These are phyloP conservation scores for Epizoanthus stellaris DNA, from an alignment of 92 coral and sea anemone species.

Conservation along the genomic window DNA sequence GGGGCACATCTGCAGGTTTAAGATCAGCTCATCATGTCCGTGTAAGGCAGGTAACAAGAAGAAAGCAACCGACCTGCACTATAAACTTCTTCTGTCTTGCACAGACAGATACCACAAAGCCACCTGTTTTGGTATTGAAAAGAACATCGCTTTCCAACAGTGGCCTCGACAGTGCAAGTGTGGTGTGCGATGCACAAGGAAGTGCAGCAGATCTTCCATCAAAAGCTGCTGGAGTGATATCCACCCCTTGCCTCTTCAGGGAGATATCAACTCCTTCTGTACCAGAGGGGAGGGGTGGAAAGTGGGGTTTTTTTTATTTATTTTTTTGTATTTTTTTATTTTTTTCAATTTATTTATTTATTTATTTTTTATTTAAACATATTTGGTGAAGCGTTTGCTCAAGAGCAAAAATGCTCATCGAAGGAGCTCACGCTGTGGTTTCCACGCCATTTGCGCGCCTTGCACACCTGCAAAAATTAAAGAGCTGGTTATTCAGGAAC, in stretches of 20 bases:
- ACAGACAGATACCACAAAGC: slow-evolving; percentile 21
- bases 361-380: no score
- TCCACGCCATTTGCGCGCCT: background rate
- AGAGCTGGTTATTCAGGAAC: background rate
- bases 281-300: background rate
- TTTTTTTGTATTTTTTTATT: no score
- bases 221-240: background rate
- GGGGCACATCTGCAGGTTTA: no score
- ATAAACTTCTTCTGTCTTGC: slow-evolving; percentile 27
- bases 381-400: no score
- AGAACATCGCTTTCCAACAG: slow-evolving; percentile 28
- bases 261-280: background rate
- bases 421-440: no score
- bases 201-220: slow-evolving; percentile 1
- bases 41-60: no score
- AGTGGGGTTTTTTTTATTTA: no score
- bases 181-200: slow-evolving; percentile 32
- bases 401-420: no score
- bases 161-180: slow-evolving; percentile 31
- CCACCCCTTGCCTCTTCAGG: slow-evolving; percentile 1
- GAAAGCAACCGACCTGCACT: slow-evolving; percentile 19
- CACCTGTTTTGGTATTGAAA: slow-evolving; percentile 36
- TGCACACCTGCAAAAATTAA: background rate
- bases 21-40: no score
- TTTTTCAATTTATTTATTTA: no score